Evolutionary conservation across 2,888 invertebrate genomes (phyloP).

Genomic region (Actias luna): DNA sequence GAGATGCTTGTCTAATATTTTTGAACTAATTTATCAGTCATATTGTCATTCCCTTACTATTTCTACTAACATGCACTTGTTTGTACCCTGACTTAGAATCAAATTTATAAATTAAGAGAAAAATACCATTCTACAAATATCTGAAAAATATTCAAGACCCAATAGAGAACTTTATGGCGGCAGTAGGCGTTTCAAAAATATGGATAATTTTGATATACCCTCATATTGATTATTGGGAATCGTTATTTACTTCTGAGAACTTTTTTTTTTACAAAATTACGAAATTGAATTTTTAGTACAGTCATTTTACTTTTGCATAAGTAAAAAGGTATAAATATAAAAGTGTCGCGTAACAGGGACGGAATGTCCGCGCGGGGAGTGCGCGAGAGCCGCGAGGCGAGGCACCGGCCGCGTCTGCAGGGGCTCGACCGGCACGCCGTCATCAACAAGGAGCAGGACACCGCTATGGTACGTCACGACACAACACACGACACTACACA

Average conservation of each 20-base stretch:
- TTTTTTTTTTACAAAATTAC: too few species aligned
- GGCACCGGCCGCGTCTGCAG: slow-evolving; percentile 59
- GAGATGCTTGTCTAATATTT: slow-evolving; percentile 1
- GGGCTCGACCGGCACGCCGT: slow-evolving; percentile 68
- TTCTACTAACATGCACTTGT: neutral
- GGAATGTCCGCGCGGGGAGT: slow-evolving; percentile 61
- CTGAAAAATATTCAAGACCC: neutral
- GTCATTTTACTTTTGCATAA: neutral
- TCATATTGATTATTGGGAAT: neutral
- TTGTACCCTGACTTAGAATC: neutral
- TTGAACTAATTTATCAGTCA: slow-evolving; percentile 26
- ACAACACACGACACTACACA: neutral
- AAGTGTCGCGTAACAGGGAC: slow-evolving; percentile 45
- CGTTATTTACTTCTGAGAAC: too few species aligned
- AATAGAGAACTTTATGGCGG: neutral
- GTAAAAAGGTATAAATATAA: neutral
- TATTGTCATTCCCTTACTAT: slow-evolving; percentile 15
- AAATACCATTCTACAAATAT: neutral
- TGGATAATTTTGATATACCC: neutral
- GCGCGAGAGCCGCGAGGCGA: slow-evolving; percentile 58
- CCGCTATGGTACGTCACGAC: slow-evolving; percentile 54
- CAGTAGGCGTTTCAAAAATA: neutral
- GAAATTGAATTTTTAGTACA: too few species aligned
- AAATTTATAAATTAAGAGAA: neutral
- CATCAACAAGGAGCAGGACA: slow-evolving; percentile 74